Percentiles rank a stretch among this genome's conserved stretches.
Evolutionary conservation across 2,113 vertebrate genomes (phyloP).

Genomic region (Callopanchax toddi): DNA sequence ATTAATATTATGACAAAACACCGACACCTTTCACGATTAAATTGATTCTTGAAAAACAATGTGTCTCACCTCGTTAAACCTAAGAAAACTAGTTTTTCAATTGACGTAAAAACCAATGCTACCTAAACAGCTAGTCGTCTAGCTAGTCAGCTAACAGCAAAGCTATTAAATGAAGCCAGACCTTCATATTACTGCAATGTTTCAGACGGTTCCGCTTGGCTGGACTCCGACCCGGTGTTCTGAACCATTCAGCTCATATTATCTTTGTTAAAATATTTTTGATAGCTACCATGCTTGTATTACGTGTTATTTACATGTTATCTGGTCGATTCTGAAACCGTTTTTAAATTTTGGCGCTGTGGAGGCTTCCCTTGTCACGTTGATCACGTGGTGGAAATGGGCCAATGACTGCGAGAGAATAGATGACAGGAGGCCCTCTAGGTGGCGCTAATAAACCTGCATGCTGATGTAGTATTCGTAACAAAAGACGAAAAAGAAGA

Average conservation of each 20-base stretch:
- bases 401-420: conserved; percentile 41
- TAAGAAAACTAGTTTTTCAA: no score
- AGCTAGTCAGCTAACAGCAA: background rate
- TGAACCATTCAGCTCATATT: background rate
- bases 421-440: conserved; percentile 21
- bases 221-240: background rate
- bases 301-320: conserved; percentile 31
- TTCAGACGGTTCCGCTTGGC: conserved; percentile 19
- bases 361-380: conserved; percentile 20
- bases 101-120: no score
- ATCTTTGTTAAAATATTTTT: background rate
- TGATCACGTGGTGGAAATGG: conserved; percentile 56
- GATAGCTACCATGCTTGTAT: background rate
- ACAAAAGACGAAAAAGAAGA: conserved; percentile 2
- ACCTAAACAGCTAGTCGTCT: background rate
- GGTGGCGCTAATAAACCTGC: conserved; percentile 7
- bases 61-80: no score
- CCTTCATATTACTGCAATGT: conserved; percentile 74
- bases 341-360: conserved; percentile 97
- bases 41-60: background rate
- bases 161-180: conserved; percentile 41
- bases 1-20: background rate
- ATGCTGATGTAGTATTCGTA: background rate
- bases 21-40: background rate
- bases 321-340: background rate